Percentiles rank a stretch among this genome's conserved stretches.
Evolutionary conservation across 2,888 invertebrate genomes (phyloP).

Genomic region (Ectobius pallidus): DNA sequence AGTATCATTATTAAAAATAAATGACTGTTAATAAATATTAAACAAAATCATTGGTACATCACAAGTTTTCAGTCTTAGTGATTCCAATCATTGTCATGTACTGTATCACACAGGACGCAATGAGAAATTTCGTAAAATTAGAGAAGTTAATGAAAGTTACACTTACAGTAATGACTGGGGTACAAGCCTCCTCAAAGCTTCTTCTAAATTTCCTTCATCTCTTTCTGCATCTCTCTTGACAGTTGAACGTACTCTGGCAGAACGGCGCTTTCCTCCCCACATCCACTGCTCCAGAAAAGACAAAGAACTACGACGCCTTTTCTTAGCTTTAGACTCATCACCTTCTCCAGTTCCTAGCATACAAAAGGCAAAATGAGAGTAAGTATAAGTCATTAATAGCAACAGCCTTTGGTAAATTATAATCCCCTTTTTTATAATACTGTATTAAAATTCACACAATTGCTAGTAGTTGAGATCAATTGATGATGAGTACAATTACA

Average conservation of each 20-base stretch:
- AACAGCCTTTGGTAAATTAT: not conserved
- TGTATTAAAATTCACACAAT: not conserved
- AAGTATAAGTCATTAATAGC: not conserved
- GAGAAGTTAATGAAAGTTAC: too few species aligned
- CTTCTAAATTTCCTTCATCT: slow-evolving; percentile 65
- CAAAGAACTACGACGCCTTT: slow-evolving; percentile 74
- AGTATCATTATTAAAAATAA: too few species aligned
- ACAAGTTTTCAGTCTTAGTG: too few species aligned
- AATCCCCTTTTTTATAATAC: too few species aligned
- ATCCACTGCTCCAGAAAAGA: slow-evolving; percentile 78
- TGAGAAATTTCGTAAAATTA: too few species aligned
- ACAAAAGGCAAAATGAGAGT: not conserved
- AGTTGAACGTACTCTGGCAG: slow-evolving; percentile 56
- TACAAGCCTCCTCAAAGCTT: slow-evolving; percentile 69
- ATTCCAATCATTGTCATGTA: too few species aligned
- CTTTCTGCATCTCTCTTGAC: slow-evolving; percentile 62
- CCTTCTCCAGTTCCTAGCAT: slow-evolving; percentile 51
- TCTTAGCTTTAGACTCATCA: slow-evolving; percentile 60
- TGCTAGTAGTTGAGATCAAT: too few species aligned
- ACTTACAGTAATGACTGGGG: slow-evolving; percentile 63
- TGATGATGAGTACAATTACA: too few species aligned
- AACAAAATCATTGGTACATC: too few species aligned
- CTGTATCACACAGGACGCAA: too few species aligned
- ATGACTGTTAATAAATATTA: too few species aligned
- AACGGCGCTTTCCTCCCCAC: slow-evolving; percentile 68